Base-by-base conservation (phyloP, 2,797 vertebrate species). In the Lates japonicus region DNA sequence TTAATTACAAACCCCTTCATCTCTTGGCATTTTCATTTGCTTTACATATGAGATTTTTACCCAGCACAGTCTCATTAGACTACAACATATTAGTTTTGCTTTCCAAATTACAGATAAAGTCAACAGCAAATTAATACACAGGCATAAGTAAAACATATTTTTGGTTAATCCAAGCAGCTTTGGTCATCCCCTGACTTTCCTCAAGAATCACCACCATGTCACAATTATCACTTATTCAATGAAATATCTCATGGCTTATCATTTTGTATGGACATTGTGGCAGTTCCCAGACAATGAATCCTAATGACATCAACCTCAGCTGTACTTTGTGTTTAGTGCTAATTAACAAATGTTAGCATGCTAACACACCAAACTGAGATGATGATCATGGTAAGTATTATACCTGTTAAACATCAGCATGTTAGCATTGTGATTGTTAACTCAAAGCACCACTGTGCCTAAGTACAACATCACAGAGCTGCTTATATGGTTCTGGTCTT, bases 1-100 rank as follows among this genome's bases (percentile, higher is more conserved):
- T 88, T 66, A 78, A 85, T 86, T 78, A 69, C 60, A 75, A 41
- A 68, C 37, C 37, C 25, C 62, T 74, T 83, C 65, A 70, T 73
- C 70, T 79, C 71, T 51, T 39, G 60, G 60, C 67, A 63, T 83
- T 86, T 87, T 74, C 52, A 70, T 76, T 87, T 12, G 41, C 76
- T 68, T 57, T 88, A 64, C 60, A 55, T 74, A 60, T 55, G 59
- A 64, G 49, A 61, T 60, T 74, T 78, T 58, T 52, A 59, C 29
- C 61, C 55, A 41, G 75, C 55, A 16, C 48, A 51, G 7, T 37
- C 61, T 75, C 76, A 72, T 82, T 74, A 72, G 41, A 69, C 46
- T 52, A 17, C 37, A 59, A 44, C 72, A 55, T 75, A 65, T 55
- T 69, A 75, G 58, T 25, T 78, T 51, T 71, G 31, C 68, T 77